A percentile compares a stretch with the other conserved stretches of the same genome.
These are phyloP conservation scores for Lasioglossum lativentre DNA, from an alignment of 2,888 invertebrate species.

Conservation along the genomic window DNA sequence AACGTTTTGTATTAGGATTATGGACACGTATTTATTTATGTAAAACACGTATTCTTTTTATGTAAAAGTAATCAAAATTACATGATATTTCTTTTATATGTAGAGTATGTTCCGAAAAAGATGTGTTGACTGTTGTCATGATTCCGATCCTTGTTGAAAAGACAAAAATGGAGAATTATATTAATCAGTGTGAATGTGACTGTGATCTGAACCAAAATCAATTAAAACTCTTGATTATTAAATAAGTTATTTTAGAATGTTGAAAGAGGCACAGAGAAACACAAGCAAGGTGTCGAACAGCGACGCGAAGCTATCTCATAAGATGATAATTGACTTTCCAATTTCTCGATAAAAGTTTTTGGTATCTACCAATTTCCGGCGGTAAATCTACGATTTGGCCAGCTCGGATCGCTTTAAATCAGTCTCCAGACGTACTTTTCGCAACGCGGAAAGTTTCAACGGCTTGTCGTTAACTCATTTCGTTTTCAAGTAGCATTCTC, in stretches of 20 bases:
- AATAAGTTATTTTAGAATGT: not conserved
- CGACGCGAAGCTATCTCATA: not conserved
- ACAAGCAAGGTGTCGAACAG: not conserved
- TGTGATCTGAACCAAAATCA: not conserved
- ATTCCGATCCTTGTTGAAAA: too few species aligned
- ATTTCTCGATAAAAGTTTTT: not conserved
- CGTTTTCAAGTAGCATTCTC: constrained; percentile 1
- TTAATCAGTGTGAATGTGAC: too few species aligned
- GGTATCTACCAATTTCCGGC: not conserved
- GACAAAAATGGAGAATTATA: too few species aligned
- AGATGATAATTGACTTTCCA: not conserved
- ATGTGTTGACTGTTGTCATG: too few species aligned
- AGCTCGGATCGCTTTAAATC: not conserved
- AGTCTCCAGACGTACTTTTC: not conserved
- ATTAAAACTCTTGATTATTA: not conserved
- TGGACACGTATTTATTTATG: not conserved
- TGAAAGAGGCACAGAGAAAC: not conserved
- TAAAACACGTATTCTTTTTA: too few species aligned
- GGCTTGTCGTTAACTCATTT: not conserved
- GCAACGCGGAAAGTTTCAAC: not conserved
- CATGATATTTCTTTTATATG: too few species aligned
- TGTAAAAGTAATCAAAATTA: too few species aligned
- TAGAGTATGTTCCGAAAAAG: not conserved
- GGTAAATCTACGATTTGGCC: not conserved
- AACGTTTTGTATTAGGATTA: not conserved